phyloP scores from a whole-genome alignment of 2,797 vertebrate genomes.

The Lacerta agilis region DNA sequence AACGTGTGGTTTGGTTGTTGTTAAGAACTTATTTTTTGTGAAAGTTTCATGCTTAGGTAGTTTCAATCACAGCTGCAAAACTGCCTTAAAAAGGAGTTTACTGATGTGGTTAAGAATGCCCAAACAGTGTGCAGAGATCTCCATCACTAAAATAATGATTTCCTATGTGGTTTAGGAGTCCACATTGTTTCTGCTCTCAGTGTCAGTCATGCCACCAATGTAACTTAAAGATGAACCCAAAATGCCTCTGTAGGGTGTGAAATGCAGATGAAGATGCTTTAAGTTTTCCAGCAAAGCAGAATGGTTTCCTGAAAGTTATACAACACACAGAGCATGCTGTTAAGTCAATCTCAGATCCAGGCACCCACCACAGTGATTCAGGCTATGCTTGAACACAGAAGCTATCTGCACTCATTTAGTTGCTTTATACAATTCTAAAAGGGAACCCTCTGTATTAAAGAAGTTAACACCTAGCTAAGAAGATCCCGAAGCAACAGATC shows the following conservation, averaged over 20 bases:
- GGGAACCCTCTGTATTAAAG: neutral
- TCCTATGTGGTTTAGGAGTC: neutral
- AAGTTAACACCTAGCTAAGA: neutral
- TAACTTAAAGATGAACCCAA: neutral
- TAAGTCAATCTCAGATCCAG: neutral
- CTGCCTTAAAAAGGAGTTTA: neutral
- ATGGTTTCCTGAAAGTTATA: neutral
- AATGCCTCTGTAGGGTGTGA: neutral
- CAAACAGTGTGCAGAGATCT: neutral
- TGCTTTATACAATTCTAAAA: neutral
- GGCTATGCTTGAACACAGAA: neutral
- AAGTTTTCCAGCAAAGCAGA: neutral
- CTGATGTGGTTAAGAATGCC: neutral
- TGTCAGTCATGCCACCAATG: neutral
- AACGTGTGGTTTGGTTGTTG: neutral
- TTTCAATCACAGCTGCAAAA: neutral
- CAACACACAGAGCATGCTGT: neutral
- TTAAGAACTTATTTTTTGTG: neutral
- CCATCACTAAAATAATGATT: neutral
- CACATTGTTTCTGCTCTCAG: neutral
- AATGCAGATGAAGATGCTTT: neutral
- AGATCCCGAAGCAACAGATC: neutral
- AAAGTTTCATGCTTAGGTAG: neutral
- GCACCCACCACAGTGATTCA: neutral
- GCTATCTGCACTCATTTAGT: neutral